phyloP scores from a whole-genome alignment of 2,797 vertebrate genomes.

The Sebastolobus altivelis region DNA sequence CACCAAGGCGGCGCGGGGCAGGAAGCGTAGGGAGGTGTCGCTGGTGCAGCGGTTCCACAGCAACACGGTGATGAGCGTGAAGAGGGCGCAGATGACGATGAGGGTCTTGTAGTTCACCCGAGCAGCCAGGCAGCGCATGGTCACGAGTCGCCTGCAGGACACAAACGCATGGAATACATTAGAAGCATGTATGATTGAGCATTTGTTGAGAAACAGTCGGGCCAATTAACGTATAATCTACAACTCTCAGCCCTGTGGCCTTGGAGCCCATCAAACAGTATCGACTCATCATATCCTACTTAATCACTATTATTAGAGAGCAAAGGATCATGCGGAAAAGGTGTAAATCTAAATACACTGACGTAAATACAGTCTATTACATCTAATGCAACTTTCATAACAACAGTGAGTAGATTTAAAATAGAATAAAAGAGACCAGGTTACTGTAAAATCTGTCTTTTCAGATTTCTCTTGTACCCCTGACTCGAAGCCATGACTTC shows the following conservation, averaged over 20 bases:
- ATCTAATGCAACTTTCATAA: neutral
- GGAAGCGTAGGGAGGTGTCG: constrained; percentile 82
- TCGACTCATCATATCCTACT: neutral
- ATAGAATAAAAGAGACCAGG: neutral
- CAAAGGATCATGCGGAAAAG: neutral
- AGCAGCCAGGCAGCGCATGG: constrained; percentile 98
- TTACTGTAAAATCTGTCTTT: neutral
- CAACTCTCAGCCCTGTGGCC: neutral
- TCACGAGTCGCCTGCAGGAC: constrained; percentile 84
- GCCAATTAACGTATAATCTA: neutral
- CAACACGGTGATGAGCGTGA: constrained; percentile 93
- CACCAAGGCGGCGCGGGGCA: constrained; percentile 77
- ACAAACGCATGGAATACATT: constrained; percentile 40
- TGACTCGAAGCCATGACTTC: neutral
- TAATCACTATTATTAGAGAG: neutral
- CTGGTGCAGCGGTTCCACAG: constrained; percentile 96
- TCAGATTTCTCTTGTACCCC: neutral
- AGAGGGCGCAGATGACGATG: constrained; percentile 94
- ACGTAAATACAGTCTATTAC: neutral
- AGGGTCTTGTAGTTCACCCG: constrained; percentile 98
- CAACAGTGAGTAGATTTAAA: neutral
- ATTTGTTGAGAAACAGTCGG: neutral
- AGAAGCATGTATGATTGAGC: neutral
- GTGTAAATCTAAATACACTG: neutral
- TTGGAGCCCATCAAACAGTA: neutral